These are phyloP conservation scores for Phaetusa simplex DNA, from an alignment of 2,113 vertebrate genomes.

Conservation along the genomic window DNA sequence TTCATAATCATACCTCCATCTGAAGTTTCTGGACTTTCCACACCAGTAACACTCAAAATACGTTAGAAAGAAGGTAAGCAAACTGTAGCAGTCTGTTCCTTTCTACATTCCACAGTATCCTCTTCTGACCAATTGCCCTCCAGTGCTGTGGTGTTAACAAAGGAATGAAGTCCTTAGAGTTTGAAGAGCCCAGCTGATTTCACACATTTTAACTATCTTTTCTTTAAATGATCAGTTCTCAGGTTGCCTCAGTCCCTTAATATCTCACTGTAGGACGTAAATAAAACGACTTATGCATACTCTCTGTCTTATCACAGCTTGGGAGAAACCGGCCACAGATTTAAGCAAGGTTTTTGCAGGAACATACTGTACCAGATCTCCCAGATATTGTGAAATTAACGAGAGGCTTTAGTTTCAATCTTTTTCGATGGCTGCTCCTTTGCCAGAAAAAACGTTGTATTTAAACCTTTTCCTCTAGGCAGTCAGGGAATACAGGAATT, in stretches of 20 bases:
- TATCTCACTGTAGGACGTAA: background rate
- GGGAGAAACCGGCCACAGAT: background rate
- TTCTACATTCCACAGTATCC: background rate
- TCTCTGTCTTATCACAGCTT: background rate
- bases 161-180: background rate
- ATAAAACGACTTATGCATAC: background rate
- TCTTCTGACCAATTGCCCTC: background rate
- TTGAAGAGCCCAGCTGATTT: background rate
- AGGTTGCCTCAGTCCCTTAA: background rate
- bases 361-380: constrained; percentile 50
- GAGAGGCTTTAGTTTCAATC: constrained; percentile 55
- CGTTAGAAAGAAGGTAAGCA: background rate
- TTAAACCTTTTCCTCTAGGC: constrained; percentile 66
- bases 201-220: background rate
- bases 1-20: background rate
- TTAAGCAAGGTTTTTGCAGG: constrained; percentile 58
- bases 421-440: constrained; percentile 16
- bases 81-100: background rate
- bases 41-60: background rate
- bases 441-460: constrained; percentile 68
- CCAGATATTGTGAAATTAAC: constrained; percentile 72
- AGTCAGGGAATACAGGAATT: constrained; percentile 61
- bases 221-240: background rate
- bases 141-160: background rate
- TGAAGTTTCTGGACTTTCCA: background rate